These are phyloP conservation scores for Ceratoteleas bidentatus DNA, from an alignment of 1,140 invertebrate genomes.

Conservation along the genomic window DNA sequence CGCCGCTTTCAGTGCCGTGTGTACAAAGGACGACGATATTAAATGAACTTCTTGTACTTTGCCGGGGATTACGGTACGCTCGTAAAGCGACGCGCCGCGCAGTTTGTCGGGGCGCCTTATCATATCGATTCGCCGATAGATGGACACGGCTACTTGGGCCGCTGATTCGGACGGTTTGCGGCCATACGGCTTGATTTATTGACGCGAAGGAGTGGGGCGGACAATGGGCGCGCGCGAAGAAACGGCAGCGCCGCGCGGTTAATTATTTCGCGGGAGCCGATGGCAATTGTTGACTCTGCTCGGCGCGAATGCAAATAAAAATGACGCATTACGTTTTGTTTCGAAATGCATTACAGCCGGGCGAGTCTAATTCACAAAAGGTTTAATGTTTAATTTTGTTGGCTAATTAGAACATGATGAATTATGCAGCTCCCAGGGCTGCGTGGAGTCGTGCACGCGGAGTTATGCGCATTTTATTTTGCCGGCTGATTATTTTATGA, in stretches of 20 bases:
- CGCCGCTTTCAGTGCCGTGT: slow-evolving; percentile 53
- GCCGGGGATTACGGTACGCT: slow-evolving; percentile 43
- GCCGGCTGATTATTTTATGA: too few relatives aligned
- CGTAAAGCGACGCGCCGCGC: slow-evolving; percentile 34
- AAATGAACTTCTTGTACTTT: slow-evolving; percentile 62
- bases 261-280: too few relatives aligned
- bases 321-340: background rate
- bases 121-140: slow-evolving; percentile 36
- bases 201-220: background rate
- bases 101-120: slow-evolving; percentile 41
- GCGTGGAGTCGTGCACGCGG: too few relatives aligned
- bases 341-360: background rate
- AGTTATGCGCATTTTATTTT: too few relatives aligned
- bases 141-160: slow-evolving; percentile 33
- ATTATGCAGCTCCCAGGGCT: too few relatives aligned
- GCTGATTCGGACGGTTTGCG: slow-evolving; percentile 17
- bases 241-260: background rate
- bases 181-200: slow-evolving; percentile 32
- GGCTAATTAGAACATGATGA: too few relatives aligned
- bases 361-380: too few relatives aligned
- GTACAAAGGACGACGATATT: slow-evolving; percentile 62
- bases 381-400: too few relatives aligned
- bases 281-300: too few relatives aligned
- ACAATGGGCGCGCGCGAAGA: background rate
- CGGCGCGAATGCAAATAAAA: background rate